Evolutionary conservation across 1,140 invertebrate species (phyloP), one percentile per base, ranked within the genome.

Genomic region (Eubasilissa regina): DNA sequence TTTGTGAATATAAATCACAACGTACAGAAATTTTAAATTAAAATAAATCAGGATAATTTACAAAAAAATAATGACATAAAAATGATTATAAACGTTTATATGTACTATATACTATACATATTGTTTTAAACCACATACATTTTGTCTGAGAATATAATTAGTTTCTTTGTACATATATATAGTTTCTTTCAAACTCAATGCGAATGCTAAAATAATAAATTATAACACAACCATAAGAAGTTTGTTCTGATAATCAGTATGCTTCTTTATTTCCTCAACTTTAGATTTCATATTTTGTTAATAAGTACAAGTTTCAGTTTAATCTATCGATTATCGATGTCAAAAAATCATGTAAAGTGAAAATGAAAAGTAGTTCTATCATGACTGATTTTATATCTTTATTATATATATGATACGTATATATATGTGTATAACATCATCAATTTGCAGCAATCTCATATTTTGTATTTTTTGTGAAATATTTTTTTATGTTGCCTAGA

Each of bases 401-500:
- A 73, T 74, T 78, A 76, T 45, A 35, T 35, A 47, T 76, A 60
- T 62, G 43, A n/a, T 75, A 43, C n/a, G 56, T 21, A 55, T 55
- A 56, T 43, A 19, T 19, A n/a, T n/a, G 11, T 60, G 70, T 56
- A 53, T 75, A 19, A 75, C 44, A 73, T 73, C 68, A 73, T 68
- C 48, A 73, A n/a, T 25, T n/a, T 53, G 48, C 68, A 62, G 56
- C 64, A 76, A 73, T 64, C 64, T 77, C 15, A 77, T 64, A 77
- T 68, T 77, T 68, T 70, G 64, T 79, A 75, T 79, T 79, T 80
- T 80, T 80, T 80, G 66, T 80, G 58, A 80, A 75, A 25, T 80
- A 80, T 80, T 80, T 80, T 80, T 80, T 80, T 80, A 80, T 80
- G 79, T 80, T 80, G 79, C 79, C 66, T 80, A 77, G 79, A 73